phyloP scores from a whole-genome alignment of 1,140 invertebrate genomes.

The Euglossa dilemma region DNA sequence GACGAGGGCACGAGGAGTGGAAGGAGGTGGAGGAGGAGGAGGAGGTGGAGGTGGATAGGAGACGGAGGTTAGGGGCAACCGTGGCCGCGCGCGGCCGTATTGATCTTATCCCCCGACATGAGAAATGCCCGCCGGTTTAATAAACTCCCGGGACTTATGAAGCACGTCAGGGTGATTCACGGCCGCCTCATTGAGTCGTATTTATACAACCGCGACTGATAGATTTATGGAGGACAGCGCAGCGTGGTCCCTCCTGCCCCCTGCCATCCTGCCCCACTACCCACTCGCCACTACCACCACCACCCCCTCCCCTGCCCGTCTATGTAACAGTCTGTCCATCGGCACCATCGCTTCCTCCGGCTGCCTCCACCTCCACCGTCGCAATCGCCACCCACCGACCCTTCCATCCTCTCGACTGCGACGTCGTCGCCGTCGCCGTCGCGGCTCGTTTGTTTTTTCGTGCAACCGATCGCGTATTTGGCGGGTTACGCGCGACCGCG shows the following conservation, averaged over 20 bases:
- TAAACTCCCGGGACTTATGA: constrained; percentile 84
- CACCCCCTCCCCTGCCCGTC: constrained; percentile 33
- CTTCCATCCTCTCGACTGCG: too few relatives aligned
- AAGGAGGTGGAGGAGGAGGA: background rate
- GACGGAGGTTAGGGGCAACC: constrained; percentile 74
- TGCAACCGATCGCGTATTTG: background rate
- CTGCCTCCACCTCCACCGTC: constrained; percentile 20
- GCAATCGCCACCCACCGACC: background rate
- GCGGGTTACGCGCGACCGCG: background rate
- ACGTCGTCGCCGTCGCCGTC: too few relatives aligned
- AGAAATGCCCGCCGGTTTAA: constrained; percentile 83
- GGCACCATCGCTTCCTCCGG: constrained; percentile 50
- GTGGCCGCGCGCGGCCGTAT: constrained; percentile 80
- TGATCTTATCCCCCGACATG: constrained; percentile 83
- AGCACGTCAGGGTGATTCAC: constrained; percentile 83
- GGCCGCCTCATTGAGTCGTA: constrained; percentile 83
- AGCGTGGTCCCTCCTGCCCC: constrained; percentile 78
- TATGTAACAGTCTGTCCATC: constrained; percentile 38
- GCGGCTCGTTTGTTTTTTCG: too few relatives aligned
- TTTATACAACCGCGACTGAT: constrained; percentile 83
- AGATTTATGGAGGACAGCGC: constrained; percentile 83
- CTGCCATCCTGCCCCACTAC: constrained; percentile 56
- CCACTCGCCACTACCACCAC: constrained; percentile 47
- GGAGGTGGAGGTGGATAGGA: constrained; percentile 49
- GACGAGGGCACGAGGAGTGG: constrained; percentile 26